Conservation (phyloP, 1,140 invertebrate genomes). For the Zaprionus nigranus region DNA sequence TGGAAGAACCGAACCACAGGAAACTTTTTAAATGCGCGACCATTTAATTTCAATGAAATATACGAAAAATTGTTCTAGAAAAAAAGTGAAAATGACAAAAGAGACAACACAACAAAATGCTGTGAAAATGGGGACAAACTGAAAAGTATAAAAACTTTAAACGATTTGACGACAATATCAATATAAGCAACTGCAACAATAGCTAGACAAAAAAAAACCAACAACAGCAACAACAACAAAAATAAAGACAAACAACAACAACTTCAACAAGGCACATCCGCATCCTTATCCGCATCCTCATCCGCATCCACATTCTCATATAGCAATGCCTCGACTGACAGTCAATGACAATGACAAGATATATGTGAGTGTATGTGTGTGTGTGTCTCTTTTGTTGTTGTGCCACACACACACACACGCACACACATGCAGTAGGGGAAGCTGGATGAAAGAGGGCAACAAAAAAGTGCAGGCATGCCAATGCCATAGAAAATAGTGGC, state of each 20-base stretch:
- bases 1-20: not conserved
- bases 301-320: constrained; percentile 31
- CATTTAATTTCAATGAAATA: constrained; percentile 31
- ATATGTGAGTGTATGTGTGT: constrained; percentile 25
- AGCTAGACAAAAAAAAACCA: constrained; percentile 9
- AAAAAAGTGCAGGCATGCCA: constrained; percentile 23
- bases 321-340: constrained; percentile 35
- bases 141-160: constrained; percentile 45
- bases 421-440: constrained; percentile 12
- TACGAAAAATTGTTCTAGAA: not conserved
- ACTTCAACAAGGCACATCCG: constrained; percentile 42
- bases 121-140: constrained; percentile 27
- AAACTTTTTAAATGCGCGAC: constrained; percentile 29
- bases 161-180: constrained; percentile 50
- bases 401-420: constrained; percentile 8
- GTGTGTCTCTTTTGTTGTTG: not conserved
- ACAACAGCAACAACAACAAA: not conserved
- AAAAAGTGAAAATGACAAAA: not conserved
- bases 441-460: not conserved
- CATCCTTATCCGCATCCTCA: constrained; percentile 35
- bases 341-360: constrained; percentile 52
- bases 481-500: constrained; percentile 42
- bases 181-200: constrained; percentile 35
- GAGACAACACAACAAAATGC: constrained; percentile 4
- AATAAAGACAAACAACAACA: constrained; percentile 17